Evolutionary conservation across 1,140 invertebrate species (phyloP), one percentile per base, ranked within the genome.

Genomic region (Zaprionus nigranus): DNA sequence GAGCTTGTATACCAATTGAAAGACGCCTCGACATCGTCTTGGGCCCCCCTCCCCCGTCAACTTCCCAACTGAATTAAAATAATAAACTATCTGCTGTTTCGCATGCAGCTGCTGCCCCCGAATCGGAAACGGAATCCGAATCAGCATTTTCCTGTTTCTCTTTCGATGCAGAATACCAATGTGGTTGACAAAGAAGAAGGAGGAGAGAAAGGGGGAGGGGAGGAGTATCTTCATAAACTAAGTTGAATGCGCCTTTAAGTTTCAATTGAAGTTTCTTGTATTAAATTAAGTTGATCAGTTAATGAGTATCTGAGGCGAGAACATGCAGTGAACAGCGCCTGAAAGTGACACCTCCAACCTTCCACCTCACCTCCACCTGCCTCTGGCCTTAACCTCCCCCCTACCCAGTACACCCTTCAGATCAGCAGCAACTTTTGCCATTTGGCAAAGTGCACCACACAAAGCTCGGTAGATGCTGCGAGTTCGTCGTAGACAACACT

Each of bases 31-130:
- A 17, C 40, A 17, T 40, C 38, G 38, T 82, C 84, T 57, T 72
- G 61, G 28, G n/a, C 36, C 70, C 82, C 61, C 62, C 77, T 30
- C 70, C 82, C 61, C 62, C 77, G 69, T 68, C 74, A 68, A 84
- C 54, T 69, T 84, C 72, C 72, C 69, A 68, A 84, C 74, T 61
- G 76, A 88, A 86, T 88, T 88, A 86, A 86, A 86, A 88, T 88
- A 83, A 70, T 75, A 77, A 80, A 75, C 77, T 67, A 53, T 49
- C 5, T 65, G 46, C 43, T 73, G 57, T 46, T 81, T 54, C 53
- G 40, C 66, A 73, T 77, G 72, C 82, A 86, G 83, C 82, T 77
- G 79, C 64, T 86, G 67, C 59, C 53, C 26, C 5, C 28, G 20
- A 60, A 49, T 56, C 49, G 56, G 57, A 68, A 69, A 69, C 65